phyloP scores from a whole-genome alignment of 2,797 vertebrate species.

The Hydrolagus colliei region DNA sequence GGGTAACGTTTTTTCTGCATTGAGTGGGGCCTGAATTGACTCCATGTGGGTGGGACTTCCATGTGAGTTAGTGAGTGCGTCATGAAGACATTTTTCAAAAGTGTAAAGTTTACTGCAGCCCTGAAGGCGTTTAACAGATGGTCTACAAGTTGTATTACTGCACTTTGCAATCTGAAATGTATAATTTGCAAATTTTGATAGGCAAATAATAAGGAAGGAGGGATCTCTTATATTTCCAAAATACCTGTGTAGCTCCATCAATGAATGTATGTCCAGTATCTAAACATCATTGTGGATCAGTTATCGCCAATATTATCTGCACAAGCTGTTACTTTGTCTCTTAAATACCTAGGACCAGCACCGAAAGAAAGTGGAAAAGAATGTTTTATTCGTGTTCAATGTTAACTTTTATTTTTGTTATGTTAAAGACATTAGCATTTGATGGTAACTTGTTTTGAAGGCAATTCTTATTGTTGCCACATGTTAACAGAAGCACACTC shows the following conservation, averaged over 20 bases:
- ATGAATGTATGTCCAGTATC: not conserved
- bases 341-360: not conserved
- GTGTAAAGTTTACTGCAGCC: not conserved
- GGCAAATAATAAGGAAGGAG: not conserved
- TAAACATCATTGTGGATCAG: not conserved
- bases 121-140: not conserved
- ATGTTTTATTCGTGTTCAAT: constrained; percentile 3
- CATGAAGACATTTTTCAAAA: not conserved
- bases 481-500: not conserved
- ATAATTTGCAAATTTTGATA: not conserved
- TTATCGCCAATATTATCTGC: not conserved
- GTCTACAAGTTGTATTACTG: not conserved
- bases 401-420: constrained; percentile 14
- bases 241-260: not conserved
- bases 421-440: not conserved
- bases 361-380: constrained; percentile 9
- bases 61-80: not conserved
- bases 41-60: not conserved
- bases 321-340: not conserved
- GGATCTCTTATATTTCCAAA: not conserved
- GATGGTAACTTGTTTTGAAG: not conserved
- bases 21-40: not conserved
- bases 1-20: not conserved
- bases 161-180: not conserved
- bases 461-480: not conserved